Conservation (phyloP, 2,797 vertebrate species). For the Chaunax sp. region DNA sequence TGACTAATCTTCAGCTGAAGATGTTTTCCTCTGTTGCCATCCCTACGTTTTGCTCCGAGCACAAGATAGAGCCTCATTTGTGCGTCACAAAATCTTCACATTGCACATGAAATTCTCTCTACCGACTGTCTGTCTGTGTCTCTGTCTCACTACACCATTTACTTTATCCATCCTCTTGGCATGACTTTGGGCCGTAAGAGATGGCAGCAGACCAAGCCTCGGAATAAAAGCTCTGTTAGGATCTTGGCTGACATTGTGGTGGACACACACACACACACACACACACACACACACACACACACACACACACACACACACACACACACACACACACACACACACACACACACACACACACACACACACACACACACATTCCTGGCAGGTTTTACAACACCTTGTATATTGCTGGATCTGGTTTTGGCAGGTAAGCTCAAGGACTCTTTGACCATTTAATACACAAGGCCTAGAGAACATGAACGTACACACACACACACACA, state of each 20-base stretch:
- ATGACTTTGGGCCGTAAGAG: slow-evolving; percentile 45
- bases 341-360: slow-evolving; percentile 38
- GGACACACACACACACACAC: slow-evolving; percentile 56
- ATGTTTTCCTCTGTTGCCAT: no score
- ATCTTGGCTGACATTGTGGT: slow-evolving; percentile 85
- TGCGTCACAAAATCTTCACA: slow-evolving; percentile 1
- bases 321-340: slow-evolving; percentile 34
- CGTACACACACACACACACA: slow-evolving; percentile 19
- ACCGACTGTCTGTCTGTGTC: slow-evolving; percentile 1
- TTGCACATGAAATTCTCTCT: slow-evolving; percentile 21
- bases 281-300: slow-evolving; percentile 36
- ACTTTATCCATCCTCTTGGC: slow-evolving; percentile 53
- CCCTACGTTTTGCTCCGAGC: no score
- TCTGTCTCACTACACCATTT: slow-evolving; percentile 40
- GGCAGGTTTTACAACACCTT: slow-evolving; percentile 79
- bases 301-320: slow-evolving; percentile 38
- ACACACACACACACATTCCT: slow-evolving; percentile 42
- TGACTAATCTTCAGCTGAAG: no score
- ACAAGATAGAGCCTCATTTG: no score
- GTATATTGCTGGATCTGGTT: slow-evolving; percentile 76
- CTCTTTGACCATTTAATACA: slow-evolving; percentile 78
- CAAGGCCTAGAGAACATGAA: slow-evolving; percentile 28
- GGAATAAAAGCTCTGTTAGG: slow-evolving; percentile 83
- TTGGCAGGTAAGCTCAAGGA: slow-evolving; percentile 83
- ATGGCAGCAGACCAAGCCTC: slow-evolving; percentile 78